Percentiles rank a stretch among this genome's conserved stretches.
These are phyloP conservation scores for Pipistrellus pipistrellus DNA, from an alignment of 2,797 vertebrate species.

Conservation along the genomic window DNA sequence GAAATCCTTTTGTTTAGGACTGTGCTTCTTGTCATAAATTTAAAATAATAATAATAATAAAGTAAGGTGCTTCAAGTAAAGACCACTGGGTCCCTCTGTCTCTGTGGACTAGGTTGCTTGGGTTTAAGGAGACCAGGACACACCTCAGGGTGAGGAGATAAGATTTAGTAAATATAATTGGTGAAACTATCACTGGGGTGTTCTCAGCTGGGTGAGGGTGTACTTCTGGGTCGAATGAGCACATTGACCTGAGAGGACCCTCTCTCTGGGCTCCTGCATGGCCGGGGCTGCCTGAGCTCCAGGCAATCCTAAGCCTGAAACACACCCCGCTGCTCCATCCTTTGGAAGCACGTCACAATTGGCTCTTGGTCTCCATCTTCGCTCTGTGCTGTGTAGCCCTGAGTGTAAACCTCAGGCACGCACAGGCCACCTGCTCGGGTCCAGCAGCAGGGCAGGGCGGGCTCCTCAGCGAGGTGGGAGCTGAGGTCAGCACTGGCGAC, in stretches of 20 bases:
- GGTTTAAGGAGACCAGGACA: neutral
- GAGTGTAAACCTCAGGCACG: neutral
- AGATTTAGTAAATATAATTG: neutral
- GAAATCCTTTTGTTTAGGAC: slow-evolving; percentile 36
- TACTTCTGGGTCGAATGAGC: neutral
- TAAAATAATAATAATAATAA: neutral
- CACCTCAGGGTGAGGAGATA: neutral
- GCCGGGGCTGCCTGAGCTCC: neutral
- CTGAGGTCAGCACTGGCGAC: neutral
- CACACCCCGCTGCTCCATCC: neutral
- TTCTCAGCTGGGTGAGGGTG: neutral
- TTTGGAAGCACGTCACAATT: neutral
- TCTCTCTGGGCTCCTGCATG: neutral
- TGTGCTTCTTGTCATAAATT: slow-evolving; percentile 38
- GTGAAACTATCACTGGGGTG: neutral
- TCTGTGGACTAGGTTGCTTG: neutral
- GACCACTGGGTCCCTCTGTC: neutral
- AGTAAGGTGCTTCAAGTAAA: slow-evolving; percentile 1
- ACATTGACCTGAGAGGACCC: neutral
- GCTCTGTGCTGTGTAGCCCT: neutral
- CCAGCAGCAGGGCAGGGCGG: neutral
- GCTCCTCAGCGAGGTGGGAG: neutral
- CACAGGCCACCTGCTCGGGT: neutral
- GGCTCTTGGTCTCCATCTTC: neutral
- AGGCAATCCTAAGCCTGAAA: neutral